Base-by-base conservation (phyloP, 30 jellyfish, hydroid and myxozoan genomes). In the Hydractinia echinata region DNA sequence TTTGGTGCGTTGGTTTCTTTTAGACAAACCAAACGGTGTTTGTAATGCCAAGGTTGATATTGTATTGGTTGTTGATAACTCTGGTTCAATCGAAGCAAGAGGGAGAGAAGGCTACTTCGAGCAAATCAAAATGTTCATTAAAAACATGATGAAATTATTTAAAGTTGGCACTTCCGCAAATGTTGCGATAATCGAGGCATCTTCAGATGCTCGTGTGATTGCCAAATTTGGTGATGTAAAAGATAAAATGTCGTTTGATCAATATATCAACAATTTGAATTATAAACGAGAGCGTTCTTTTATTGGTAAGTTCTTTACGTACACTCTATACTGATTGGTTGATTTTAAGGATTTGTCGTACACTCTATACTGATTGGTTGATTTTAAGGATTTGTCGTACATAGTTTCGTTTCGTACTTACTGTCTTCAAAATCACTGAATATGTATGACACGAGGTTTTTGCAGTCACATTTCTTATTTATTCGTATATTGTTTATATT, bases 61-160 rank as follows among this genome's bases (percentile, higher is more conserved):
- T 10, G 96, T 89, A 30, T 73, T 90, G 54, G 83, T 90, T 9
- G 76, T 90, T 72, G 97, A 90, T 82, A 90, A 90, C 67, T 90
- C 97, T 67, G 97, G 97, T 20, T 90, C 97, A 16, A 85, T 90
- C 76, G 97, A 90, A 83, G 95, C 97, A 10, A 70, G 82, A 8
- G 95, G 89, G 21, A 90, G 91, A 14, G 96, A 85, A 53, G 97
- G 97, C 5, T 86, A 86, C 80, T 90, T 90, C 67, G 50, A 73
- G 14, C 82, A 90, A 55, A 82, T 90, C 81, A 90, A 85, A 72
- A 77, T 88, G 77, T 90, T 90, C 54, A 85, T 92, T 77, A 90
- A 90, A 67, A 87, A 82, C 8, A 76, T 90, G 72, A 81, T 79
- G 79, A 61, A 87, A 20, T 72, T 86, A 20, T 90, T 90, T 83